phyloP scores from a whole-genome alignment of 2,797 vertebrate genomes.

The Eremophila alpestris region DNA sequence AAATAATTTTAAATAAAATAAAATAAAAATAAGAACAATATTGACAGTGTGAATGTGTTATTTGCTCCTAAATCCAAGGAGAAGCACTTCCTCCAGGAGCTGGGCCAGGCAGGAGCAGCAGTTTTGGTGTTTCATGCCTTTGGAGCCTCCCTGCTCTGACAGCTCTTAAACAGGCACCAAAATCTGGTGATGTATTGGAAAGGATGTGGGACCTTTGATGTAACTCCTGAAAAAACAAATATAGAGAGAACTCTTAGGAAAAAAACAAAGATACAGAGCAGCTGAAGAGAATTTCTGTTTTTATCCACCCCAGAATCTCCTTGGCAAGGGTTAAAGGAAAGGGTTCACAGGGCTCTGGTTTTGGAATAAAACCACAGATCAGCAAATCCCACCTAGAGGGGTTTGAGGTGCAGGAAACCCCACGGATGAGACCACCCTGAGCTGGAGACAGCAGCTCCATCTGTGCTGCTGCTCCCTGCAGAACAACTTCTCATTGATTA shows the following conservation, averaged over 20 bases:
- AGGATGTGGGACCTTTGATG: not conserved
- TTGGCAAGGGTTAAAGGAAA: not conserved
- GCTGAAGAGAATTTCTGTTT: not conserved
- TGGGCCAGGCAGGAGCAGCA: not conserved
- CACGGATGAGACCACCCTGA: not conserved
- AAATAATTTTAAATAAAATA: too few species aligned
- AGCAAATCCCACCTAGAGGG: not conserved
- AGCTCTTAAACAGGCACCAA: not conserved
- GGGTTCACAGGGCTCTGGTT: not conserved
- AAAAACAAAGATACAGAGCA: not conserved
- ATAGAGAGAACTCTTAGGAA: not conserved
- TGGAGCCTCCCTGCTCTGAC: not conserved
- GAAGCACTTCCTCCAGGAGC: not conserved
- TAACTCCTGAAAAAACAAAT: not conserved
- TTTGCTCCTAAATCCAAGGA: too few species aligned
- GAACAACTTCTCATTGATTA: not conserved
- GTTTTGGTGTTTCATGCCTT: not conserved
- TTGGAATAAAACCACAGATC: not conserved
- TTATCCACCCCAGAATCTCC: not conserved
- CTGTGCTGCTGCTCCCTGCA: not conserved
- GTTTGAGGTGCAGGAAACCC: not conserved
- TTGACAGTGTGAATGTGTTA: too few species aligned
- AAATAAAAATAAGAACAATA: too few species aligned
- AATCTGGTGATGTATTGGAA: not conserved
- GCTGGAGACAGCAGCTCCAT: not conserved